phyloP scores from a whole-genome alignment of 2,113 vertebrate species.

The Paedocypris sp. region DNA sequence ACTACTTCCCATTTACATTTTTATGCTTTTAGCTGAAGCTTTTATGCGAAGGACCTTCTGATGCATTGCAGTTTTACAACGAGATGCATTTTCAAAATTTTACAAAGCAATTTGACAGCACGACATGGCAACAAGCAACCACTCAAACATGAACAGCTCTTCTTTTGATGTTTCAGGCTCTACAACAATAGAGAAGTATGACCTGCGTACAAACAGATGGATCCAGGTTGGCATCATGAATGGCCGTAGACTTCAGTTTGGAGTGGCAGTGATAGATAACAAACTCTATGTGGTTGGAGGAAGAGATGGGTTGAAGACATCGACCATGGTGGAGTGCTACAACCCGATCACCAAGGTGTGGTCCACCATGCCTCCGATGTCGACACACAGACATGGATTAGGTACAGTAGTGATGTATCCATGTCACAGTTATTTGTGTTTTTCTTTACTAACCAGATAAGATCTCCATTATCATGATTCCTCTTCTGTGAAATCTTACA shows the following conservation, averaged over 20 bases:
- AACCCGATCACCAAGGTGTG: constrained; percentile 81
- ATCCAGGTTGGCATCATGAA: constrained; percentile 83
- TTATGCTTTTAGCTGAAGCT: too few relatives aligned
- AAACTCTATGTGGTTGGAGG: constrained; percentile 92
- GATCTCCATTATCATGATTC: too few relatives aligned
- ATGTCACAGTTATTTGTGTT: neutral
- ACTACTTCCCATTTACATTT: too few relatives aligned
- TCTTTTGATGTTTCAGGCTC: constrained; percentile 65
- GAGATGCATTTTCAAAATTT: too few relatives aligned
- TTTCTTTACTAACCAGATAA: neutral
- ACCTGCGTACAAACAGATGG: constrained; percentile 89
- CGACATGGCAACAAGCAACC: neutral
- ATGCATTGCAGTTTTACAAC: too few relatives aligned
- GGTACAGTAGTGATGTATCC: constrained; percentile 63
- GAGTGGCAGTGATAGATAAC: constrained; percentile 90
- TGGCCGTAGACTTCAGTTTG: constrained; percentile 83
- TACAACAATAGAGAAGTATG: constrained; percentile 90
- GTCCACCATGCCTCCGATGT: constrained; percentile 95
- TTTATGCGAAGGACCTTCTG: too few relatives aligned
- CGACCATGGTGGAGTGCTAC: constrained; percentile 93
- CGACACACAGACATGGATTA: constrained; percentile 89
- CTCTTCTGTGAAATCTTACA: too few relatives aligned
- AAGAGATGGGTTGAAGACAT: constrained; percentile 88
- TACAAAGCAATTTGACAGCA: neutral
- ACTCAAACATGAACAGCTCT: neutral